phyloP scores from a whole-genome alignment of 2,797 vertebrate species.

The Halcyon chelicuti region DNA sequence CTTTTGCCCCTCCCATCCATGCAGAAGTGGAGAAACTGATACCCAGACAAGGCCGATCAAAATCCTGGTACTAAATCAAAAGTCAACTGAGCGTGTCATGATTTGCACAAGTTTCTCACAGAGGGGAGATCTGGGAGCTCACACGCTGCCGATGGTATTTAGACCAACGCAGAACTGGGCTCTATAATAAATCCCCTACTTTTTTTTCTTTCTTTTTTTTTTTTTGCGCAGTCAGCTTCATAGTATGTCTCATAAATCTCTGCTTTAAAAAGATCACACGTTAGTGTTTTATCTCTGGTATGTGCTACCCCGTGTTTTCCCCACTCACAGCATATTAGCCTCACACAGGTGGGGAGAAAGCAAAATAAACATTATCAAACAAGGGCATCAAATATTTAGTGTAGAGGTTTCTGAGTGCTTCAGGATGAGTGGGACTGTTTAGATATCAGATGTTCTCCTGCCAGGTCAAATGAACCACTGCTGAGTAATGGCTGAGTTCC shows the following conservation, averaged over 20 bases:
- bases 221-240: background rate
- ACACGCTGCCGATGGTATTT: background rate
- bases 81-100: background rate
- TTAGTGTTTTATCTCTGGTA: slow-evolving; percentile 37
- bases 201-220: background rate
- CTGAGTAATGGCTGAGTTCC: slow-evolving; percentile 72
- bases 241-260: slow-evolving; percentile 26
- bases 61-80: background rate
- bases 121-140: background rate
- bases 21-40: background rate
- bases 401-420: slow-evolving; percentile 70
- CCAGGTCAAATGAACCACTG: slow-evolving; percentile 69
- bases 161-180: background rate
- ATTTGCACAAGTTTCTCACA: background rate
- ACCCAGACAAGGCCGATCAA: fast-evolving
- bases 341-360: slow-evolving; percentile 43
- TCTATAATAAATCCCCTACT: background rate
- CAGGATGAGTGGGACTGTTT: slow-evolving; percentile 69
- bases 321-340: background rate
- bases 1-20: background rate
- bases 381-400: slow-evolving; percentile 76
- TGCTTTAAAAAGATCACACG: background rate
- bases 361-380: slow-evolving; percentile 58
- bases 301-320: slow-evolving; percentile 36
- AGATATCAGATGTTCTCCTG: slow-evolving; percentile 80